A percentile compares a stretch with the other conserved stretches of the same genome.
Evolutionary conservation across 1,140 invertebrate species (phyloP).

Genomic region (Papilio helenus): DNA sequence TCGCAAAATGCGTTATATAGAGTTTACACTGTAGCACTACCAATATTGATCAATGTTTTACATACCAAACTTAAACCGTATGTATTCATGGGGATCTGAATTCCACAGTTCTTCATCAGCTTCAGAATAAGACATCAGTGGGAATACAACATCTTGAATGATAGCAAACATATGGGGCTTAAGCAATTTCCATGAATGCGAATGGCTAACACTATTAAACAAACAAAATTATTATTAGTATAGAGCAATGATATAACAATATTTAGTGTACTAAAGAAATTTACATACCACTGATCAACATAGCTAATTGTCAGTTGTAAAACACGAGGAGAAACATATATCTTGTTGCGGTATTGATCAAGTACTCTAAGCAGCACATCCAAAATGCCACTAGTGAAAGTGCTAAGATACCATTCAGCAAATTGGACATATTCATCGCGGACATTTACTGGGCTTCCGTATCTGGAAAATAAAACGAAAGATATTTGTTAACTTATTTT

Average conservation of each 20-base stretch:
- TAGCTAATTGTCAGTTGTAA: conserved; percentile 96
- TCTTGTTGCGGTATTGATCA: conserved; percentile 93
- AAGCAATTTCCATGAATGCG: conserved; percentile 97
- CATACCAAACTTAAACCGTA: conserved; percentile 96
- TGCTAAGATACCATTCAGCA: conserved; percentile 97
- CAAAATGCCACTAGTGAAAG: conserved; percentile 95
- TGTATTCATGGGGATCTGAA: conserved; percentile 98
- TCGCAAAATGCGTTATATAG: no score
- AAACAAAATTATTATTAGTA: conserved; percentile 41
- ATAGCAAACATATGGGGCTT: conserved; percentile 96
- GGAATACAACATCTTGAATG: conserved; percentile 97
- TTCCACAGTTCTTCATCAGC: conserved; percentile 98
- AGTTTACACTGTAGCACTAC: background rate
- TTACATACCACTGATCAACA: conserved; percentile 91
- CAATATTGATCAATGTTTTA: background rate
- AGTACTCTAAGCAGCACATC: conserved; percentile 93
- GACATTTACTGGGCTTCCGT: conserved; percentile 97
- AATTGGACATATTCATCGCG: conserved; percentile 95
- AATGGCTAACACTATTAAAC: conserved; percentile 89
- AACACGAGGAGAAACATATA: conserved; percentile 96
- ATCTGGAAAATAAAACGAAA: conserved; percentile 82
- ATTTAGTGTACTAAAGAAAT: conserved; percentile 35
- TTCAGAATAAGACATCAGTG: conserved; percentile 97
- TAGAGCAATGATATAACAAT: background rate
- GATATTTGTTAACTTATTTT: background rate